Base-by-base conservation (phyloP, 2,888 invertebrate genomes). In the Napeogenes inachia region DNA sequence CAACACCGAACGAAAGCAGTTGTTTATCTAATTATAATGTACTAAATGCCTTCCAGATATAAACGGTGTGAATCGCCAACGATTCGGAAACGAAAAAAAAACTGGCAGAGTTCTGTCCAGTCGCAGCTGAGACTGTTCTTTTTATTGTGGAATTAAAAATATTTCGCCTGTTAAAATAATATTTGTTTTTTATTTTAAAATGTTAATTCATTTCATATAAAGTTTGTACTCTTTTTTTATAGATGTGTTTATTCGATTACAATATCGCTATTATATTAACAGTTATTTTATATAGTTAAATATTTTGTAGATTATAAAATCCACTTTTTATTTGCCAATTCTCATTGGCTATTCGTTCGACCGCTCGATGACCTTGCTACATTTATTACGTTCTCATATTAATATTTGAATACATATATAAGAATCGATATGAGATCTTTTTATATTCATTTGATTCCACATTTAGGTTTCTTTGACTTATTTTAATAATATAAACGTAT, bases 1-100 rank as follows among this genome's bases (percentile, higher is more conserved):
- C n/a, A 45, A 57, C 60, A 64, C 64, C 66, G 64, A 62, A 64
- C 62, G 56, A 62, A 60, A 64, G 55, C 56, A 54, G 50, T 60
- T 58, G 64, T 64, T 66, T 66, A 58, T 62, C 57, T 66, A 64
- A 64, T 66, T 64, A 66, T 66, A 64, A 66, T 64, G 57, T 61
- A 42, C 42, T 53, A 57, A 56, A 53, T 57, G 59, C 55, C 59
- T 61, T 55, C 57, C 30, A 55, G 59, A 61, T 61, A 55, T 57
- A 60, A 61, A 66, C 59, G 50, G 61, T 50, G 46, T 42, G 42
- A 65, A 61, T 62, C 42, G 59, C 60, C 56, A 54, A 60, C 55
- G 54, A 35, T 38, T 21, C 35, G 4, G 35, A 55, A 42, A 12
- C 54, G 12, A 13, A 45, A 60, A 60, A 60, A 56, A 63, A 58